A percentile compares a stretch with the other conserved stretches of the same genome.
These are phyloP conservation scores for Acleris sparsana DNA, from an alignment of 2,888 invertebrate genomes.

Conservation along the genomic window DNA sequence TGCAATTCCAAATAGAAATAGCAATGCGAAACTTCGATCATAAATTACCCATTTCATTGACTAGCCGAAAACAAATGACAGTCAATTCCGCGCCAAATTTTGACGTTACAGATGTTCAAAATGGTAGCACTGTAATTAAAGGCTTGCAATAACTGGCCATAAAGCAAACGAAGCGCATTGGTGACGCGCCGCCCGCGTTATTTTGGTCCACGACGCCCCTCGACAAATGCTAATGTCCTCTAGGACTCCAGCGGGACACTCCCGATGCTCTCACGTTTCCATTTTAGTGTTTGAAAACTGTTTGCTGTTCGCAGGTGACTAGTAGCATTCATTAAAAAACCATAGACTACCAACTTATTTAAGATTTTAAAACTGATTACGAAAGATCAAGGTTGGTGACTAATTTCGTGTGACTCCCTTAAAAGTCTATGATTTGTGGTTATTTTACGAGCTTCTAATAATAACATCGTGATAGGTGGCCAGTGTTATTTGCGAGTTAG, in stretches of 20 bases:
- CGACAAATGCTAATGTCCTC: slow-evolving; percentile 82
- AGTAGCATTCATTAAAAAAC: slow-evolving; percentile 15
- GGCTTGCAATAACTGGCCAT: slow-evolving; percentile 77
- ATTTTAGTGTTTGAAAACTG: slow-evolving; percentile 32
- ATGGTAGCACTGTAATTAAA: slow-evolving; percentile 75
- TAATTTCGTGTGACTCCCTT: slow-evolving; percentile 14
- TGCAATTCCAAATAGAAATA: neutral
- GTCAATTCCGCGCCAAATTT: slow-evolving; percentile 65
- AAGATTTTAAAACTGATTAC: slow-evolving; percentile 4
- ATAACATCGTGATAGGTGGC: slow-evolving; percentile 22
- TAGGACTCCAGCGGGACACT: slow-evolving; percentile 68
- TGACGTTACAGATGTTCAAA: slow-evolving; percentile 76
- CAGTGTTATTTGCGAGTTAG: slow-evolving; percentile 14
- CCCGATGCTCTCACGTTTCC: slow-evolving; percentile 46
- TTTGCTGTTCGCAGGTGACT: slow-evolving; percentile 25
- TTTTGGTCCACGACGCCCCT: slow-evolving; percentile 75
- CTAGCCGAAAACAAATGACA: slow-evolving; percentile 10
- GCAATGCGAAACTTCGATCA: neutral
- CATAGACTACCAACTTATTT: slow-evolving; percentile 11
- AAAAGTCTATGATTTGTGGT: slow-evolving; percentile 18
- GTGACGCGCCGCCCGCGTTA: slow-evolving; percentile 75
- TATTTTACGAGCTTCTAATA: slow-evolving; percentile 14
- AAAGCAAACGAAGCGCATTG: slow-evolving; percentile 74
- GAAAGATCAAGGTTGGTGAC: slow-evolving; percentile 12
- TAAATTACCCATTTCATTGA: neutral